Conservation (phyloP, 2,113 vertebrate species). For the Heterotilapia buettikoferi region DNA sequence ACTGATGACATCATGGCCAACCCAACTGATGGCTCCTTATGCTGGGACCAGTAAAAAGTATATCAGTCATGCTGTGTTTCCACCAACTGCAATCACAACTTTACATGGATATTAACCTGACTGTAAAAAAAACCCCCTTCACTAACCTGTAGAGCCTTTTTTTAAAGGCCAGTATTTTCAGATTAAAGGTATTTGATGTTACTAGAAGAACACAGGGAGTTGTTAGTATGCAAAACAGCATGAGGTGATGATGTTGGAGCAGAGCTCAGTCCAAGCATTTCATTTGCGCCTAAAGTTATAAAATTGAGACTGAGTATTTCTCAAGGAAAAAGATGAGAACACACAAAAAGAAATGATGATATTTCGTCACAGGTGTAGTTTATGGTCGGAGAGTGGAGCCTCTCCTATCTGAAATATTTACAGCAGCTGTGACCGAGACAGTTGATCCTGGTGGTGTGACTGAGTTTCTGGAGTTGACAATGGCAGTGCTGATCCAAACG, state of each 20-base stretch:
- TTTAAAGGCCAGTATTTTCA: neutral
- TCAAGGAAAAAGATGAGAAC: neutral
- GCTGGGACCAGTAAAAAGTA: neutral
- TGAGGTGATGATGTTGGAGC: neutral
- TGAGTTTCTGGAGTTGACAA: neutral
- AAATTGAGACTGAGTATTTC: neutral
- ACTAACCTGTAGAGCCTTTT: neutral
- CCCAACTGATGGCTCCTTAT: neutral
- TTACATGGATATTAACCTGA: neutral
- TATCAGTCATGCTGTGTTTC: neutral
- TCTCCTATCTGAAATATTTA: neutral
- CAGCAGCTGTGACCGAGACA: neutral
- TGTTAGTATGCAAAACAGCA: neutral
- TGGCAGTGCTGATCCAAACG: neutral
- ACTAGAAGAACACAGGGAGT: neutral
- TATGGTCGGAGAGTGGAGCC: neutral
- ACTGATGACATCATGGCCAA: neutral
- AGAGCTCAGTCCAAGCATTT: neutral
- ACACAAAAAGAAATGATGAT: neutral
- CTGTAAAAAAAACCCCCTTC: neutral
- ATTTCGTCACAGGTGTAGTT: neutral
- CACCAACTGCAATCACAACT: neutral
- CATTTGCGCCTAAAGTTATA: rapidly evolving
- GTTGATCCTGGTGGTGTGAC: neutral
- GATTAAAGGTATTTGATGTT: neutral